A percentile compares a stretch with the other conserved stretches of the same genome.
These are phyloP conservation scores for Myrmecophaga tridactyla DNA, from an alignment of 2,113 vertebrate species.

Conservation along the genomic window DNA sequence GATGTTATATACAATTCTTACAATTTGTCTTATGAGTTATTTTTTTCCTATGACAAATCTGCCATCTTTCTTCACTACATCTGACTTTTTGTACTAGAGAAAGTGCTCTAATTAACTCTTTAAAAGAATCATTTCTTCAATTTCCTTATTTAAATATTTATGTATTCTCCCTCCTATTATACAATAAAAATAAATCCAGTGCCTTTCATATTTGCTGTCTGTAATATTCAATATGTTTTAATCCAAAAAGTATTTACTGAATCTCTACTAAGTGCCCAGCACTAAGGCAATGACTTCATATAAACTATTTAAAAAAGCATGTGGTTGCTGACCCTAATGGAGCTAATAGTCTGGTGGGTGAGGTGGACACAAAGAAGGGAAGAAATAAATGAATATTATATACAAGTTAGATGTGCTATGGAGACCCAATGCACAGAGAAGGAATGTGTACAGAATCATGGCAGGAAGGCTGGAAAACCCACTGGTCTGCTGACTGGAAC, in stretches of 20 bases:
- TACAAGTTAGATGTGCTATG: neutral
- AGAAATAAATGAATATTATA: neutral
- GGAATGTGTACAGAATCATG: neutral
- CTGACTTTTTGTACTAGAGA: neutral
- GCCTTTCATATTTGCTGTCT: neutral
- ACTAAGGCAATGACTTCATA: neutral
- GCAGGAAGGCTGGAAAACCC: neutral
- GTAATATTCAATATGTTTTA: neutral
- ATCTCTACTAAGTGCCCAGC: neutral
- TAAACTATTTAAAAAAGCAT: neutral
- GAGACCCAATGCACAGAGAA: accelerated
- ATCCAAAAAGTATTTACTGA: neutral
- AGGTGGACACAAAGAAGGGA: neutral
- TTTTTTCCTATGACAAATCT: neutral
- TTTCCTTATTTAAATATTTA: neutral
- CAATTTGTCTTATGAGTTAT: neutral
- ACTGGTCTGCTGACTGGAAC: neutral
- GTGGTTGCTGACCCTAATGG: neutral
- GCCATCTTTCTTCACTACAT: neutral
- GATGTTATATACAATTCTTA: neutral
- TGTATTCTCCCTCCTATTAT: neutral
- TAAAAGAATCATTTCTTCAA: neutral
- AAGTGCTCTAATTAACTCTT: neutral
- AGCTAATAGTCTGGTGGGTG: neutral
- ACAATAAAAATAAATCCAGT: neutral